Evolutionary conservation across 2,888 invertebrate genomes (phyloP).

Genomic region (Netelia fuscicornis): DNA sequence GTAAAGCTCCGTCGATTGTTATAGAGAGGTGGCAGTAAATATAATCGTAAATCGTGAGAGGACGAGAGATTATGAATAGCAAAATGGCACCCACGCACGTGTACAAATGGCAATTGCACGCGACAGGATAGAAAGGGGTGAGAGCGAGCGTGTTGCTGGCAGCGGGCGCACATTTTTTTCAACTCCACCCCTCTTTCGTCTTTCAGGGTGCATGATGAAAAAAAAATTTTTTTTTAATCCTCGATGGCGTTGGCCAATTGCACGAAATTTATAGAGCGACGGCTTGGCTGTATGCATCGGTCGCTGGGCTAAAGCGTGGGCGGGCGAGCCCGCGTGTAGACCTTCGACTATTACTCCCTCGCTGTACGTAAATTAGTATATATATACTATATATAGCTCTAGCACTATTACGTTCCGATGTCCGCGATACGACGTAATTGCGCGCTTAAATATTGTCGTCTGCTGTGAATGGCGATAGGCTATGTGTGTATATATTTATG

Average conservation of each 20-base stretch:
- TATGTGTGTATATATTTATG: conserved; percentile 1
- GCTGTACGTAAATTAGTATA: conserved; percentile 33
- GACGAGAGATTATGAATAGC: conserved; percentile 36
- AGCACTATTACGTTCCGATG: conserved; percentile 64
- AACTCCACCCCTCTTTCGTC: conserved; percentile 52
- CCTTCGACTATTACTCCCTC: conserved; percentile 34
- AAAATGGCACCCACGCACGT: conserved; percentile 16
- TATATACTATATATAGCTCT: conserved; percentile 14
- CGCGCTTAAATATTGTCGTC: conserved; percentile 77
- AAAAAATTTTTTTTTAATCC: conserved; percentile 68
- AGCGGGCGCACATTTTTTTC: conserved; percentile 70
- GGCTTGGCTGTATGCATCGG: conserved; percentile 55
- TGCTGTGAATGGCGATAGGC: conserved; percentile 65
- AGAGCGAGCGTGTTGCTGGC: conserved; percentile 68
- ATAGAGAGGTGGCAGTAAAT: conserved; percentile 48
- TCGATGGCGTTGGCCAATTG: conserved; percentile 74
- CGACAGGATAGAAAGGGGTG: conserved; percentile 52
- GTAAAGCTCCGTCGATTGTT: conserved; percentile 46
- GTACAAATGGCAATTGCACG: conserved; percentile 66
- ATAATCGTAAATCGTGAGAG: conserved; percentile 25
- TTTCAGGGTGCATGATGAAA: conserved; percentile 42
- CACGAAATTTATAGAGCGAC: conserved; percentile 77
- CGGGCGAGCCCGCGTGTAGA: conserved; percentile 27
- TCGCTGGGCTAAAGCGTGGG: conserved; percentile 45
- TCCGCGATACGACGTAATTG: conserved; percentile 75